Percentiles rank a stretch among this genome's conserved stretches.
phyloP scores from a whole-genome alignment of 2,797 vertebrate species.

The Epinephelus malabaricus region DNA sequence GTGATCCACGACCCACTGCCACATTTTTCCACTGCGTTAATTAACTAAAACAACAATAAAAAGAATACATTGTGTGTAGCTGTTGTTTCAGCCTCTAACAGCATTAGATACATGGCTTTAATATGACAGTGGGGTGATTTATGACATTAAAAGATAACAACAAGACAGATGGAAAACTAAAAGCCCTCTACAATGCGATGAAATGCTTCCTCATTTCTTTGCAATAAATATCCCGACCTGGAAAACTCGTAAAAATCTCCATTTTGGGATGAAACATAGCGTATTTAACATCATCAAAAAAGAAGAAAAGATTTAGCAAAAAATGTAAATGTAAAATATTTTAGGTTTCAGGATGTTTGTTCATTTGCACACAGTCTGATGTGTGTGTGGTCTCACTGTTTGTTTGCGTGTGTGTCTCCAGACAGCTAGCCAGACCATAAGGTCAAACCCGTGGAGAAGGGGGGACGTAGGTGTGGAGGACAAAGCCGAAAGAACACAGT shows the following conservation, averaged over 20 bases:
- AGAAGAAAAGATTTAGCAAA: background rate
- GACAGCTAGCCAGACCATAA: conserved; percentile 71
- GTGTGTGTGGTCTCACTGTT: conserved; percentile 75
- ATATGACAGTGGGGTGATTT: background rate
- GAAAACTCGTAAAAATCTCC: background rate
- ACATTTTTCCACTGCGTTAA: conserved; percentile 57
- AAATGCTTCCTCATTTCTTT: background rate
- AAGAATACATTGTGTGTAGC: background rate
- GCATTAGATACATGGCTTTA: background rate
- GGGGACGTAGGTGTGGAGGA: conserved; percentile 81
- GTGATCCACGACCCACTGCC: conserved; percentile 56
- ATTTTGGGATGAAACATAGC: background rate
- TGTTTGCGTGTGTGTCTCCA: conserved; percentile 71
- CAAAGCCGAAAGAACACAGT: conserved; percentile 68
- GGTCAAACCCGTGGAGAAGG: conserved; percentile 73
- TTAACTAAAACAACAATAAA: conserved; percentile 39
- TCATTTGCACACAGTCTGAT: conserved; percentile 18
- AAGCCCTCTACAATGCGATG: background rate
- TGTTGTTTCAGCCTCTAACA: conserved; percentile 1
- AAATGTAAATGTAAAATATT: conserved; percentile 26
- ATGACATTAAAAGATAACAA: background rate
- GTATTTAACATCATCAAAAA: background rate
- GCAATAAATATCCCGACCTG: background rate
- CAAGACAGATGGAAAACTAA: background rate
- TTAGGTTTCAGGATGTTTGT: conserved; percentile 23